Evolutionary conservation across 2,888 invertebrate genomes (phyloP).

Genomic region (Metellina segmentata): DNA sequence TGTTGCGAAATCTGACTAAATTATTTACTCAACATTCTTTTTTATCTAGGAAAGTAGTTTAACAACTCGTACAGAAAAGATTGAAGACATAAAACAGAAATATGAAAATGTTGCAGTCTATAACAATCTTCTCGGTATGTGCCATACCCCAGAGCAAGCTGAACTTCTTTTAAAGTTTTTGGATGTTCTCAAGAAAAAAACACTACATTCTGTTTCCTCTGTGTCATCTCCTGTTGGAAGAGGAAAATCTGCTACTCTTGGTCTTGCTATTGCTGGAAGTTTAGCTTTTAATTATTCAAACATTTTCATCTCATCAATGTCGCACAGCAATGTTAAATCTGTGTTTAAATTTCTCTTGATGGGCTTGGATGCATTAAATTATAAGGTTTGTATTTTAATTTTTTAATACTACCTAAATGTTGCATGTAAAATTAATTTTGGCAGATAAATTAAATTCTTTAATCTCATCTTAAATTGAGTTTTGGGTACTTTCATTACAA

Average conservation of each 20-base stretch:
- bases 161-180: constrained; percentile 95
- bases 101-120: constrained; percentile 95
- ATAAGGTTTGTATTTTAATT: constrained; percentile 82
- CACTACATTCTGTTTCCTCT: constrained; percentile 92
- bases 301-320: constrained; percentile 98
- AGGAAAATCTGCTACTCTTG: constrained; percentile 98
- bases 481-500: no score
- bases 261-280: constrained; percentile 89
- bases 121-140: constrained; percentile 91
- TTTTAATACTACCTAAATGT: neutral
- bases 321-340: constrained; percentile 98
- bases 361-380: constrained; percentile 95
- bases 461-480: no score
- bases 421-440: no score
- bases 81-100: constrained; percentile 86
- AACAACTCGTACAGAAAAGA: constrained; percentile 43
- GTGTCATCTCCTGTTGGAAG: constrained; percentile 97
- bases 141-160: constrained; percentile 95
- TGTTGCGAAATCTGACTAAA: neutral
- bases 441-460: no score
- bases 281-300: constrained; percentile 90
- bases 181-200: constrained; percentile 96
- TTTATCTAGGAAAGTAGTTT: constrained; percentile 61
- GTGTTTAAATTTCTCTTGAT: constrained; percentile 98
- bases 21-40: neutral